phyloP scores from a whole-genome alignment of 2,797 vertebrate genomes.

The Sciaenops ocellatus region DNA sequence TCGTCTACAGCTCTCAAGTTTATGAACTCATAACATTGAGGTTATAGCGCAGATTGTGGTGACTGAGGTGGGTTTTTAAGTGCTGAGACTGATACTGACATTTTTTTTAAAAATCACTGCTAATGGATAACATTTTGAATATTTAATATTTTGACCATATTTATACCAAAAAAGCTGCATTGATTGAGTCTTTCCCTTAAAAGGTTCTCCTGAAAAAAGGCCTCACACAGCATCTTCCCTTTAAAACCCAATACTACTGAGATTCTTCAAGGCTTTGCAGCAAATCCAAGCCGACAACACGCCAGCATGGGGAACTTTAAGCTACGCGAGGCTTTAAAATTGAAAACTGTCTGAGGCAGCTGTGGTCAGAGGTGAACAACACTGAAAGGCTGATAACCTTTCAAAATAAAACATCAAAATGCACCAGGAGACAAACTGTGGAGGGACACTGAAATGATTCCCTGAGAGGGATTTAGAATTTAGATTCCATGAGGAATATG shows the following conservation, averaged over 20 bases:
- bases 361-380: not conserved
- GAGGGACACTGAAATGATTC: conserved; percentile 8
- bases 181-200: conserved; percentile 14
- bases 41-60: not conserved
- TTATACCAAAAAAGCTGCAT: conserved; percentile 41
- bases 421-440: not conserved
- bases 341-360: not conserved
- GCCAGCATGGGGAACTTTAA: not conserved
- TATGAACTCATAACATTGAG: conserved; percentile 5
- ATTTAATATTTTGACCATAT: conserved; percentile 62
- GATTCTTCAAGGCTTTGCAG: conserved; percentile 2
- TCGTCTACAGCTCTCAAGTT: not conserved
- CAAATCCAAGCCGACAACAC: not conserved
- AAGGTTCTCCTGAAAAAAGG: not conserved
- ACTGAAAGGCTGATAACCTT: conserved; percentile 28
- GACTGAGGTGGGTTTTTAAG: not conserved
- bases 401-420: conserved; percentile 9
- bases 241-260: conserved; percentile 64
- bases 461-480: not conserved
- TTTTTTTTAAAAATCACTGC: conserved; percentile 38
- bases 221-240: conserved; percentile 1
- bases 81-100: conserved; percentile 16
- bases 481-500: not conserved
- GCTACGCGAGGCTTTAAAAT: not conserved
- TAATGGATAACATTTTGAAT: conserved; percentile 40